phyloP scores from a whole-genome alignment of 2,797 vertebrate genomes.

The Podarcis siculus region DNA sequence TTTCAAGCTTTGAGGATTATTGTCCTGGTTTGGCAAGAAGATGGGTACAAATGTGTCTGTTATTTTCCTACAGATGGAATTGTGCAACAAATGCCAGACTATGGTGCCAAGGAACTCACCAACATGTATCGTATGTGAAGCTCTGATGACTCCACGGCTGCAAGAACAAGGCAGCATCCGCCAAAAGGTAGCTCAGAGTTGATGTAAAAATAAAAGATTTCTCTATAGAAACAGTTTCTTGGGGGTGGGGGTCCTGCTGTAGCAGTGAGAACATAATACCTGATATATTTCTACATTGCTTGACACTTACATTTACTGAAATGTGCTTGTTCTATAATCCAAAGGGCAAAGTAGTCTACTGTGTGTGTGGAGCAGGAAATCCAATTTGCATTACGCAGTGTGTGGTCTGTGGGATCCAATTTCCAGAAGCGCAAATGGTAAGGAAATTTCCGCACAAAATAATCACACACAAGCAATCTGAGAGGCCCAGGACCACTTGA shows the following conservation, averaged over 20 bases:
- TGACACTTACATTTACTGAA: conserved; percentile 1
- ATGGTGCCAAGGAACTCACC: conserved; percentile 84
- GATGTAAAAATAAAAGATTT: background rate
- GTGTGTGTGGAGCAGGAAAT: conserved; percentile 87
- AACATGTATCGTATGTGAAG: conserved; percentile 89
- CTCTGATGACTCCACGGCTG: conserved; percentile 77
- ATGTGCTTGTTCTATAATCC: conserved; percentile 58
- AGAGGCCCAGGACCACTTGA: background rate
- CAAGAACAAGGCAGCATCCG: conserved; percentile 75
- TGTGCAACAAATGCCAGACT: conserved; percentile 83
- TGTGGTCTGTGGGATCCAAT: conserved; percentile 85
- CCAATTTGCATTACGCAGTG: conserved; percentile 84
- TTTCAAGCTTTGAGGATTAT: background rate
- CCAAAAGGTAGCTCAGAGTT: conserved; percentile 79
- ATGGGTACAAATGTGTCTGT: background rate
- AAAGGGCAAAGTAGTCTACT: conserved; percentile 87
- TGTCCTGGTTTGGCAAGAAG: background rate
- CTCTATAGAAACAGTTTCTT: background rate
- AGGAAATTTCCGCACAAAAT: conserved; percentile 46
- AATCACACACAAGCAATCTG: background rate
- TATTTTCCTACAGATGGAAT: conserved; percentile 77
- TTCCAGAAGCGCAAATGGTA: conserved; percentile 80
- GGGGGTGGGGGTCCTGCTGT: background rate
- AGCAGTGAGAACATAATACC: background rate
- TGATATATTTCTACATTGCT: background rate